phyloP scores from a whole-genome alignment of 2,797 vertebrate species.

The Leptodactylus fallax region DNA sequence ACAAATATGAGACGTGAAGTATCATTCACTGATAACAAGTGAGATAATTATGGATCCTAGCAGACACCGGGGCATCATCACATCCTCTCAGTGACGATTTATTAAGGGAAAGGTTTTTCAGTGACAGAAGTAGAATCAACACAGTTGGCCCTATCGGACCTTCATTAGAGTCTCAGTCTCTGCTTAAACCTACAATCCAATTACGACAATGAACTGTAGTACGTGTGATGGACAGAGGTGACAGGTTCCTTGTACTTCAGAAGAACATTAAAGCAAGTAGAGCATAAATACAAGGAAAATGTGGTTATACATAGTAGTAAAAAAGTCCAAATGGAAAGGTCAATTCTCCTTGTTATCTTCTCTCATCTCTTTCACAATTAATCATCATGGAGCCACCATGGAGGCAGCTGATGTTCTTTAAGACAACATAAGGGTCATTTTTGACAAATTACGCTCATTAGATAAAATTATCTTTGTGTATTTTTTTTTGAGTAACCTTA shows the following conservation, averaged over 20 bases:
- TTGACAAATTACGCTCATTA: background rate
- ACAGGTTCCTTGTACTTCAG: constrained; percentile 22
- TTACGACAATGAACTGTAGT: background rate
- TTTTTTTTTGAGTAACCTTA: no score
- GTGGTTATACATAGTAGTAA: background rate
- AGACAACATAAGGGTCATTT: background rate
- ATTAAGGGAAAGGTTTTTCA: background rate
- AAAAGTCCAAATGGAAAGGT: background rate
- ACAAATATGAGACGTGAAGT: background rate
- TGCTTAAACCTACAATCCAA: constrained; percentile 26
- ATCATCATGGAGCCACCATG: background rate
- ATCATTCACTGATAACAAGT: constrained; percentile 2
- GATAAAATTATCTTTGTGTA: background rate
- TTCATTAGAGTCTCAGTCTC: constrained; percentile 27
- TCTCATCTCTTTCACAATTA: background rate
- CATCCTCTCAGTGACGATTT: background rate
- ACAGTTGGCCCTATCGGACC: constrained; percentile 15
- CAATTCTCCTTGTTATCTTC: background rate
- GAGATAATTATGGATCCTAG: constrained; percentile 20
- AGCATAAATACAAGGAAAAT: constrained; percentile 6
- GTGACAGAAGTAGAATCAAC: constrained; percentile 9
- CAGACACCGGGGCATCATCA: background rate
- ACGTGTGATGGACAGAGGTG: constrained; percentile 1
- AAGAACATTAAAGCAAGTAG: constrained; percentile 8
- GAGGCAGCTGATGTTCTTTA: background rate